phyloP scores from a whole-genome alignment of 92 coral and sea anemone species.

The Siderastrea radians region DNA sequence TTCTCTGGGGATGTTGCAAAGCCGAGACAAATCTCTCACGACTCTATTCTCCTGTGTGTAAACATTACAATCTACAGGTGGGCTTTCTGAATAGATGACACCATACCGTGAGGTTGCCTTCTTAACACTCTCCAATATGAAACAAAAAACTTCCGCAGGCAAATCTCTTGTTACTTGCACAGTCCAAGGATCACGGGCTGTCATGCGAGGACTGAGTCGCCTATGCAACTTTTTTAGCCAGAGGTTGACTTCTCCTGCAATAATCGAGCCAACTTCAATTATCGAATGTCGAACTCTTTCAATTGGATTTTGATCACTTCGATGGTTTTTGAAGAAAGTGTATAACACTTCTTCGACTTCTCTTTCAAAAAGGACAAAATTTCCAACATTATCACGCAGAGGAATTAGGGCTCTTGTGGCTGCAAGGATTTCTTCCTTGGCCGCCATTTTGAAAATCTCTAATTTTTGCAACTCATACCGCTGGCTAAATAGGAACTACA shows the following conservation, averaged over 20 bases:
- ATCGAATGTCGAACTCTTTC: constrained; percentile 33
- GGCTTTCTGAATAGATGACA: constrained; percentile 8
- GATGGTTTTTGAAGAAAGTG: constrained; percentile 12
- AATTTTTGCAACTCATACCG: constrained; percentile 10
- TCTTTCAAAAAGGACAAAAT: constrained; percentile 12
- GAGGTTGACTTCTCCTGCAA: constrained; percentile 15
- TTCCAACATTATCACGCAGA: constrained; percentile 1
- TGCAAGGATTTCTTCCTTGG: not conserved
- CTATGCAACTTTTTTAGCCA: constrained; percentile 42
- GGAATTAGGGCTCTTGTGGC: constrained; percentile 13
- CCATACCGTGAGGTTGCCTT: constrained; percentile 5
- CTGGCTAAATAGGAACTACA: constrained; percentile 21
- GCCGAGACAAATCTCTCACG: constrained; percentile 46
- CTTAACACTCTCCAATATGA: not conserved
- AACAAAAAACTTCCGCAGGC: constrained; percentile 22
- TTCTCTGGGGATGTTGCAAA: constrained; percentile 35
- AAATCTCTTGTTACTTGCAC: constrained; percentile 37
- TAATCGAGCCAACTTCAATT: constrained; percentile 16
- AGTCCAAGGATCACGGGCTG: constrained; percentile 51
- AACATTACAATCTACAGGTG: constrained; percentile 8
- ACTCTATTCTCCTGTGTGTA: constrained; percentile 25
- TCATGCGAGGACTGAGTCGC: constrained; percentile 37
- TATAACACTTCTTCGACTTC: constrained; percentile 20
- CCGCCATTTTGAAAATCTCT: constrained; percentile 6
- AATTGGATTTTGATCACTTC: constrained; percentile 27